phyloP scores from a whole-genome alignment of 1,140 invertebrate genomes.

The Hylaeus volcanicus region DNA sequence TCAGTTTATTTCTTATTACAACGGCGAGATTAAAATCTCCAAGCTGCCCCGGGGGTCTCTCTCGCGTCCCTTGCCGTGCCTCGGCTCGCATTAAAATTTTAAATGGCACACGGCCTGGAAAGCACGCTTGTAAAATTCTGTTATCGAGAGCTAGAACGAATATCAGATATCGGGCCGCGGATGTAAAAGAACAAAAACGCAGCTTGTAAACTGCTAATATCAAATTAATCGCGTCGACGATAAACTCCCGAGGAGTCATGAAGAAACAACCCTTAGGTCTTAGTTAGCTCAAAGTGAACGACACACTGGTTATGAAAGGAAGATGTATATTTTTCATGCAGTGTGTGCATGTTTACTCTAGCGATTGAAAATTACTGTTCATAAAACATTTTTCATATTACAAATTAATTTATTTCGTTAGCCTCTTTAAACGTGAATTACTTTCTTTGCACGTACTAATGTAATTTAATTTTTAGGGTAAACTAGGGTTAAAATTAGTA shows the following conservation, averaged over 20 bases:
- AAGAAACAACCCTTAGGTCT: background rate
- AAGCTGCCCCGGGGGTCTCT: background rate
- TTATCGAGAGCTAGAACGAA: conserved; percentile 24
- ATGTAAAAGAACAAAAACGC: background rate
- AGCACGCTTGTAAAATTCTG: conserved; percentile 29
- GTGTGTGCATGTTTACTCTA: too few species aligned
- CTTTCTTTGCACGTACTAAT: too few species aligned
- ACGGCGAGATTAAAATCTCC: conserved; percentile 57
- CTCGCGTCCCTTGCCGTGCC: conserved; percentile 10
- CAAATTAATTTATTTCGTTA: too few species aligned
- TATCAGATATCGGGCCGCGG: conserved; percentile 10
- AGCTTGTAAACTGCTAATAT: conserved; percentile 27
- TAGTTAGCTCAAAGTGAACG: too few species aligned
- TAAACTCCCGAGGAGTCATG: background rate
- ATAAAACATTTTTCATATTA: too few species aligned
- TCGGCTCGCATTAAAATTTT: conserved; percentile 57
- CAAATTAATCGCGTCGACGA: conserved; percentile 7
- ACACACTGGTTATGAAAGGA: too few species aligned
- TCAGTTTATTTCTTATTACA: conserved; percentile 63
- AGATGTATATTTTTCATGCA: too few species aligned
- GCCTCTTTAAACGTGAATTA: too few species aligned
- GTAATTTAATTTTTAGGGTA: too few species aligned
- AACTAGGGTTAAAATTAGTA: too few species aligned
- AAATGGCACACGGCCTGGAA: conserved; percentile 41
- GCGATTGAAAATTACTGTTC: too few species aligned